These are phyloP conservation scores for Drosophila eugracilis DNA, from an alignment of 1,140 invertebrate species.

Conservation along the genomic window DNA sequence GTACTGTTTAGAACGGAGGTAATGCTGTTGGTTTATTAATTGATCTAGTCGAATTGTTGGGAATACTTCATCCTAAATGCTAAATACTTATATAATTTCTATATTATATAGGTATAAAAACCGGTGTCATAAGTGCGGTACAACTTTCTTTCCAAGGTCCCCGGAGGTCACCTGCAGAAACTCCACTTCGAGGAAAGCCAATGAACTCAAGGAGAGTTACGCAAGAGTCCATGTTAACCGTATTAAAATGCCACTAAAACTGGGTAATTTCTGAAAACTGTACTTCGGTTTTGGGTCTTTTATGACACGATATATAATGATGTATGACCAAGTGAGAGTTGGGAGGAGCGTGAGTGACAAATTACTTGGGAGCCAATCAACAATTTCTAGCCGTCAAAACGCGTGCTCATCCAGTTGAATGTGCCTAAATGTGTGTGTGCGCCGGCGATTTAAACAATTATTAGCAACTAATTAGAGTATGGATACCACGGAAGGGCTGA, in stretches of 20 bases:
- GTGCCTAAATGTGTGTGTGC: constrained; percentile 41
- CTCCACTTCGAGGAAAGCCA: constrained; percentile 14
- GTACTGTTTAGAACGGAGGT: constrained; percentile 48
- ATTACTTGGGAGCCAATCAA: constrained; percentile 39
- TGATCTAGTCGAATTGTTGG: no score
- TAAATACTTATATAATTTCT: not conserved
- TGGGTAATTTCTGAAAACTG: constrained; percentile 12
- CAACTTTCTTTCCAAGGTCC: constrained; percentile 37
- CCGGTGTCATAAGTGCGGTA: not conserved
- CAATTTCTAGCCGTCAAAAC: constrained; percentile 30
- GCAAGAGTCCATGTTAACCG: constrained; percentile 32
- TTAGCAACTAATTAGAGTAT: constrained; percentile 69
- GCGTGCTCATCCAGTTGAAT: constrained; percentile 27
- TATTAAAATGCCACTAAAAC: constrained; percentile 16
- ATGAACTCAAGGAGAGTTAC: constrained; percentile 39
- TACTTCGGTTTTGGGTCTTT: constrained; percentile 11
- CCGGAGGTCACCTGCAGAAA: constrained; percentile 37
- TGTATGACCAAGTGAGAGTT: constrained; percentile 44
- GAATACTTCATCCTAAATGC: no score
- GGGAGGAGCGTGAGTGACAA: constrained; percentile 65
- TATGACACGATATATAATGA: not conserved
- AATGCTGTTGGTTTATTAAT: not conserved
- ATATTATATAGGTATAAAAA: not conserved
- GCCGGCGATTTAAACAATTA: constrained; percentile 69
- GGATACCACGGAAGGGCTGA: constrained; percentile 30